Conservation (phyloP, 1,140 invertebrate genomes). For the Macrocentrus cingulum region DNA sequence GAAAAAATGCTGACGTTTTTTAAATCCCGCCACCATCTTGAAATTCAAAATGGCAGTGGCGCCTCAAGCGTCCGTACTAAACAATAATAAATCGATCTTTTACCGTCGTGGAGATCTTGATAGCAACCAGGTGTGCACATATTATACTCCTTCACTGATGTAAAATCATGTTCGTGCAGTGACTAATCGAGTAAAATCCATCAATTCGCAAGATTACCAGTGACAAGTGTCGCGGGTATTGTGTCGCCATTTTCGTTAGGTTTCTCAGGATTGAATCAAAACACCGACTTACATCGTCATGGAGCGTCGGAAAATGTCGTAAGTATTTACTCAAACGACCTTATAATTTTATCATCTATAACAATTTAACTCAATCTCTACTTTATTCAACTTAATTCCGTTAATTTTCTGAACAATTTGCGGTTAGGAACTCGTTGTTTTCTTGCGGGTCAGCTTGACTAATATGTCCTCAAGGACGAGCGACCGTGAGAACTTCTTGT, state of each 20-base stretch:
- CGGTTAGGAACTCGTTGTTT: too few species aligned
- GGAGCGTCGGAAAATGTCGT: conserved; percentile 2
- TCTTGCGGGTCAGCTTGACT: too few species aligned
- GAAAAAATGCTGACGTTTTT: too few species aligned
- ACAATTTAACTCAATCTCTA: too few species aligned
- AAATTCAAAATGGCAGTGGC: too few species aligned
- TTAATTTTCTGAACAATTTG: too few species aligned
- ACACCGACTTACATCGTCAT: background rate
- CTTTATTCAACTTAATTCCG: too few species aligned
- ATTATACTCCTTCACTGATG: background rate
- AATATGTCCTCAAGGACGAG: too few species aligned
- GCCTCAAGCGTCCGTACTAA: background rate
- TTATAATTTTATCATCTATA: too few species aligned
- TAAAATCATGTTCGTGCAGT: background rate
- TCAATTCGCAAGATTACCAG: background rate
- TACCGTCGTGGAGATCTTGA: background rate
- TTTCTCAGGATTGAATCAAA: background rate
- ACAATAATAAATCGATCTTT: background rate
- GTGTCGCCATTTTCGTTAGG: background rate
- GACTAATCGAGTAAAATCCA: background rate
- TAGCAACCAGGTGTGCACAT: background rate
- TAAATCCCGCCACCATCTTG: too few species aligned
- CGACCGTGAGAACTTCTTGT: too few species aligned
- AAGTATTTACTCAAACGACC: background rate
- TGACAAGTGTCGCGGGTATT: background rate